Evolutionary conservation across 2,113 vertebrate species (phyloP), one percentile per base, ranked within the genome.

Genomic region (Collichthys lucidus): DNA sequence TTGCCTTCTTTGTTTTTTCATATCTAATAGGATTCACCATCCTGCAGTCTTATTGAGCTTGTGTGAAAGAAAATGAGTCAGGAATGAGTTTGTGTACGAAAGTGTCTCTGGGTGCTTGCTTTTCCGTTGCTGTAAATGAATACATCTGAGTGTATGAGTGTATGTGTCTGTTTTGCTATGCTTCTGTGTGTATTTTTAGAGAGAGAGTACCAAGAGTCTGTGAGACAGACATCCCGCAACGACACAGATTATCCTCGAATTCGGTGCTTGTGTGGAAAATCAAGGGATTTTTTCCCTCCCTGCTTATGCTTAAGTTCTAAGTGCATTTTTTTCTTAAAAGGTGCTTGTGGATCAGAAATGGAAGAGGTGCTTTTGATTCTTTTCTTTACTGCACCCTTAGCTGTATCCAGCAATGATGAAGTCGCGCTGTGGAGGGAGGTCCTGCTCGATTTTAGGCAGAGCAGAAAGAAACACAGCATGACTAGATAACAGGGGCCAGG

Each of bases 261-360:
- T 75, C 82, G 59, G 64, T 71, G 76, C 86, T 69, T 46, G 29
- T 90, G 81, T 68, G 73, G 86, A 85, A 83, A 91, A 90, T 87
- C 81, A 83, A 81, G 87, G 83, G 22, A 63, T 84, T 86, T 74
- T 74, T 61, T 50, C 35, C 66, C 61, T 65, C 52, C 22, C 64
- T 82, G 50, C 84, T 89, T 75, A 63, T 73, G 26, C 26, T 62
- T 68, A 73, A 71, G 56, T 82, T 88, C 35, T 84, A 79, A 88
- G 89, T 85, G 80, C 77, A 82, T 91, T 79, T 79, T 79, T 83
- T 87, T 53, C 82, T 85, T 91, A 90, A 92, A 87, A 91, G 86
- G 83, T 83, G 77, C 79, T 87, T 69, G 29, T 82, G 88, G 82
- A 87, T 80, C 62, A 83, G 69, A 64, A 84, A 77, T 3, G 31